Evolutionary conservation across 2,113 vertebrate species (phyloP).

Genomic region (Paracyprichromis sp.): DNA sequence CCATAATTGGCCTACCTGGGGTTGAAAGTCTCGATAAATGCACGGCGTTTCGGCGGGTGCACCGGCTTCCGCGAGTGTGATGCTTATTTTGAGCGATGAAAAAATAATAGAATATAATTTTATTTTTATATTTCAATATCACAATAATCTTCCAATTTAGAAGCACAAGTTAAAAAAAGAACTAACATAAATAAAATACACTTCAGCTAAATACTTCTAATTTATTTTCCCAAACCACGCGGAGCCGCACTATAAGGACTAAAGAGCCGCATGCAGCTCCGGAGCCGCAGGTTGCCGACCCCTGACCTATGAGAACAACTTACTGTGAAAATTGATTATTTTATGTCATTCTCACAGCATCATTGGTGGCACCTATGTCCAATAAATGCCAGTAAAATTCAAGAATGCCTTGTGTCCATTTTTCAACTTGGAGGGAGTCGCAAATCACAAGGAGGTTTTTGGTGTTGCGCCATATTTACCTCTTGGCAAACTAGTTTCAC

Average conservation of each 20-base stretch:
- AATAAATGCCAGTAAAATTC: not conserved
- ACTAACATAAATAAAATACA: not conserved
- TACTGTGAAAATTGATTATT: not conserved
- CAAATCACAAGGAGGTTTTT: not conserved
- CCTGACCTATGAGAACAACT: not conserved
- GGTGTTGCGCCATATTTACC: not conserved
- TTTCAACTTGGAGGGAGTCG: not conserved
- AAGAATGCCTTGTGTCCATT: not conserved
- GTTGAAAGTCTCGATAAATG: not conserved
- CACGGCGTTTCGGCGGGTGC: rapidly evolving
- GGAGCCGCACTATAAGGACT: not conserved
- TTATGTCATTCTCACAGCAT: not conserved
- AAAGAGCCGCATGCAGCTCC: not conserved
- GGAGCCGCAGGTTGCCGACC: not conserved
- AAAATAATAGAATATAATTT: not conserved
- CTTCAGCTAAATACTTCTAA: not conserved
- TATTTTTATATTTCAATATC: not conserved
- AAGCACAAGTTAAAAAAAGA: not conserved
- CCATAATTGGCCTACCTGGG: not conserved
- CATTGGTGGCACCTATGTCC: not conserved
- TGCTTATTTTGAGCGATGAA: not conserved
- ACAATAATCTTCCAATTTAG: not conserved
- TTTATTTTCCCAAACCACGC: not conserved
- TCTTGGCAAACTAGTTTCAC: not conserved
- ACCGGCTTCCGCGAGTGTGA: not conserved